These are phyloP conservation scores for Rhinoderma darwinii DNA, from an alignment of 2,113 vertebrate genomes.

Conservation along the genomic window DNA sequence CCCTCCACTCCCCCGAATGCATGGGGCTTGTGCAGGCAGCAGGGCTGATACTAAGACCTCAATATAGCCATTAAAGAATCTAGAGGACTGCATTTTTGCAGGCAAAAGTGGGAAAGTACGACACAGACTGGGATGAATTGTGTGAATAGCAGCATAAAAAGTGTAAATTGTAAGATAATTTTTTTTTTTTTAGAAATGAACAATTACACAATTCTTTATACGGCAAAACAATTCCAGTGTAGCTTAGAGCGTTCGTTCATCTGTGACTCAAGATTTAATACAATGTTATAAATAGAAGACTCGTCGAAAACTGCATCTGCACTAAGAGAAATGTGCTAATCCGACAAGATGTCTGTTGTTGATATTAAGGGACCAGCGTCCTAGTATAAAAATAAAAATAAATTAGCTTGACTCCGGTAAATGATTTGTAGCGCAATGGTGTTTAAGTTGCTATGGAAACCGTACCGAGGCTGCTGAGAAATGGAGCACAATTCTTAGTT, in stretches of 20 bases:
- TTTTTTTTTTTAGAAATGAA: too few species aligned
- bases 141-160: background rate
- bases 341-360: background rate
- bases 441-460: slow-evolving; percentile 46
- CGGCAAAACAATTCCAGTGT: too few species aligned
- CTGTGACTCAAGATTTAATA: background rate
- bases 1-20: too few species aligned
- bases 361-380: background rate
- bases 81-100: too few species aligned
- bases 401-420: background rate
- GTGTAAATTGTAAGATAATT: background rate
- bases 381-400: slow-evolving; percentile 3
- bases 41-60: too few species aligned
- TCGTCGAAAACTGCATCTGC: background rate
- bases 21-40: too few species aligned
- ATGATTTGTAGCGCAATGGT: slow-evolving; percentile 28
- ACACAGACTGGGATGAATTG: too few species aligned
- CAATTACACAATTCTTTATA: too few species aligned
- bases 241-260: background rate
- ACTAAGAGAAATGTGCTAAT: background rate
- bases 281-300: too few species aligned
- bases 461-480: slow-evolving; percentile 1
- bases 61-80: too few species aligned
- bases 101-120: too few species aligned
- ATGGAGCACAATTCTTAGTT: slow-evolving; percentile 28